Conservation (phyloP, 2,797 vertebrate genomes). For the Ataeniobius toweri region DNA sequence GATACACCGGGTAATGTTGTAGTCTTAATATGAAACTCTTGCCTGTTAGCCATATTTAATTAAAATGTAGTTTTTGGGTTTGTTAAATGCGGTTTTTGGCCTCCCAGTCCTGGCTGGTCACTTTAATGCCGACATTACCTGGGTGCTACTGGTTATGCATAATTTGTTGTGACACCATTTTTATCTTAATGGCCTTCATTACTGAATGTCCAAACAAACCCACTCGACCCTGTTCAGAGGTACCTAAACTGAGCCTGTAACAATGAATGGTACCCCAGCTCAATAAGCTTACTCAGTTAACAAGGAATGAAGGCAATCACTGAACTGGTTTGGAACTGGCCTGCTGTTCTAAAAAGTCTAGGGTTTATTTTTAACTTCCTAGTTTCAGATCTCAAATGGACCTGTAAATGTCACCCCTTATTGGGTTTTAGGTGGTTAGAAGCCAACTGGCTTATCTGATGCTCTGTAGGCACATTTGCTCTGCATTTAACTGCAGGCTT, state of each 20-base stretch:
- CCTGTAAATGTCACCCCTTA: not conserved
- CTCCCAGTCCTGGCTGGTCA: not conserved
- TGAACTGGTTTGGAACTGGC: not conserved
- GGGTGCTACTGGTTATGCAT: not conserved
- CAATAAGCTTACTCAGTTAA: not conserved
- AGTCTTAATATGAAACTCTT: not conserved
- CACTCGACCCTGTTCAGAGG: slow-evolving; percentile 43
- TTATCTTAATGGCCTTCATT: slow-evolving; percentile 24
- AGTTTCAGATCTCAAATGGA: slow-evolving; percentile 4
- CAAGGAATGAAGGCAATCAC: not conserved
- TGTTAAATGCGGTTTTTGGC: not conserved
- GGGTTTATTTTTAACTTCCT: slow-evolving; percentile 4
- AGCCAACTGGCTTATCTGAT: not conserved
- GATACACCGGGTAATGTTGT: not conserved
- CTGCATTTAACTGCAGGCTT: not conserved
- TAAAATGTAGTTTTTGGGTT: not conserved
- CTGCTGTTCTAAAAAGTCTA: not conserved
- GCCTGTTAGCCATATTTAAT: slow-evolving; percentile 17
- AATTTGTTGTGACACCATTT: slow-evolving; percentile 53
- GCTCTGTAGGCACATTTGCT: slow-evolving; percentile 4
- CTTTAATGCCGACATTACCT: slow-evolving; percentile 1
- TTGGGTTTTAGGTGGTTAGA: not conserved
- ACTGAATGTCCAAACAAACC: slow-evolving; percentile 31
- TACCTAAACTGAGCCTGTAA: slow-evolving; percentile 55
- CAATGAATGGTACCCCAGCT: slow-evolving; percentile 51